Percentiles rank a stretch among this genome's conserved stretches.
Conservation (phyloP, 2,113 vertebrate genomes). For the Corythornis madagascariensis region DNA sequence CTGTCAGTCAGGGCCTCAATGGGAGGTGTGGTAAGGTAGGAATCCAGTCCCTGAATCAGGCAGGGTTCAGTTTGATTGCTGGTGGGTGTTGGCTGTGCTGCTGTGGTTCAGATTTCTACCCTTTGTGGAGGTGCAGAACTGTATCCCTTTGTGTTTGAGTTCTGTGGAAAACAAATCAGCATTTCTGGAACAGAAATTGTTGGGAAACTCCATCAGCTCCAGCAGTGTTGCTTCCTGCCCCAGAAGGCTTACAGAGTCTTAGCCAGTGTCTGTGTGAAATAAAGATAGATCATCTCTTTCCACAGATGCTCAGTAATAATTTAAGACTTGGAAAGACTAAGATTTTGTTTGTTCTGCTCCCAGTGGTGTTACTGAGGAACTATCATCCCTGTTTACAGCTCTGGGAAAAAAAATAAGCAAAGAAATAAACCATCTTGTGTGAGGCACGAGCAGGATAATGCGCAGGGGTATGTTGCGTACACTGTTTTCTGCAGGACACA, state of each 20-base stretch:
- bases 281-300: constrained; percentile 30
- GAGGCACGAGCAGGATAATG: background rate
- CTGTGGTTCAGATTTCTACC: background rate
- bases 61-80: background rate
- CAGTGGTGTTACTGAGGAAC: background rate
- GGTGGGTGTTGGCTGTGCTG: background rate
- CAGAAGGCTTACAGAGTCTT: background rate
- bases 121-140: background rate
- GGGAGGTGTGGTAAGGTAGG: background rate
- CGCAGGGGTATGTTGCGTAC: rapidly evolving
- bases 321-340: constrained; percentile 41
- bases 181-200: constrained; percentile 25
- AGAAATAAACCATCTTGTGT: background rate
- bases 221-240: constrained; percentile 33
- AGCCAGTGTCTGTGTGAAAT: background rate
- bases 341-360: constrained; percentile 48
- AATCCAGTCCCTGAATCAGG: background rate
- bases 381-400: background rate
- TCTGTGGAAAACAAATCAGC: background rate
- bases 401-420: background rate
- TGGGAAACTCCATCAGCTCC: constrained; percentile 22
- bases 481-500: background rate
- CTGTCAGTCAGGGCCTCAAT: background rate
- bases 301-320: constrained; percentile 51
- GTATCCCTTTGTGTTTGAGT: background rate